Conservation (phyloP, 2,888 invertebrate genomes). For the Apamea sordens region DNA sequence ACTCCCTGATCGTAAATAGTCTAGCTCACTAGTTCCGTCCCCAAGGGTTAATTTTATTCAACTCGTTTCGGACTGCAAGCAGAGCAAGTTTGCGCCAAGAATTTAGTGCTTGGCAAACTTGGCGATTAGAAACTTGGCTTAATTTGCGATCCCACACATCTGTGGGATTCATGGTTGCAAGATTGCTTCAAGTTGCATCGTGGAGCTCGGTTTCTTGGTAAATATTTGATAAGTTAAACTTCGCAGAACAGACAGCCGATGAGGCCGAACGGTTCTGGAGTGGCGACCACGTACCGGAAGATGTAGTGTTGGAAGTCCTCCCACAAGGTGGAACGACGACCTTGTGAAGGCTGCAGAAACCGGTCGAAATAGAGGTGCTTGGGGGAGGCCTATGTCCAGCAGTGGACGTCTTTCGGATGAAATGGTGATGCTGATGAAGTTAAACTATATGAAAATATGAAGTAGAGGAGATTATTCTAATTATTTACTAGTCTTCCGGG, state of each 20-base stretch:
- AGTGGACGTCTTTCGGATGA: no score
- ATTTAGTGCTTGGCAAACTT: conserved; percentile 62
- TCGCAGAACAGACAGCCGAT: no score
- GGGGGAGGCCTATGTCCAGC: no score
- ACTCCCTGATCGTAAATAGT: not conserved
- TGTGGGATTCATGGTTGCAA: conserved; percentile 31
- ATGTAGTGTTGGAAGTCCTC: no score
- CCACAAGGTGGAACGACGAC: no score
- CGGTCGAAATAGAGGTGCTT: no score
- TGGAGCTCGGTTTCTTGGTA: conserved; percentile 2
- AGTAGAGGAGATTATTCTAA: not conserved
- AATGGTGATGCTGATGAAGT: no score
- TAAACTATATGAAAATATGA: not conserved
- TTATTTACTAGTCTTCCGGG: not conserved
- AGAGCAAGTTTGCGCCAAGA: conserved; percentile 54
- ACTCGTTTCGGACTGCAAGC: conserved; percentile 43
- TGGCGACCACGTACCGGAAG: no score
- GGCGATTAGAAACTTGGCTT: conserved; percentile 63
- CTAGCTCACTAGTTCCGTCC: not conserved
- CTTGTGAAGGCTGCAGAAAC: no score
- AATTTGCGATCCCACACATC: conserved; percentile 52
- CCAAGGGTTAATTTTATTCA: conserved; percentile 45
- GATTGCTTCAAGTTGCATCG: conserved; percentile 29
- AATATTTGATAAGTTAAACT: not conserved
- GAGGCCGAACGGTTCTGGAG: no score